Base-by-base conservation (phyloP, 2,888 invertebrate species). In the Anagyrus pseudococci region DNA sequence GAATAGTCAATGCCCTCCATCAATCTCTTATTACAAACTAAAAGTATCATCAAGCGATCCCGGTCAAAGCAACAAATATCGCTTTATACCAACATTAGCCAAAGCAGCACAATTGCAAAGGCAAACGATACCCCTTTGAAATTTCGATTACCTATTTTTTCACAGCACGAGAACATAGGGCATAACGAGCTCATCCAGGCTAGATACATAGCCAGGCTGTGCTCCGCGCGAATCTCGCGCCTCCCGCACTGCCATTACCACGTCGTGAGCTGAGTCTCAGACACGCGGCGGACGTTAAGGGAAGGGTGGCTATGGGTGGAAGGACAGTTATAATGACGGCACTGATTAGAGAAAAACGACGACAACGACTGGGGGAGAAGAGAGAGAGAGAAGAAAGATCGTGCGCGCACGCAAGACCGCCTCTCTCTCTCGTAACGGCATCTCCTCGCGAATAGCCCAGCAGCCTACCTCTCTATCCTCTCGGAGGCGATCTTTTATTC, bases 321-420 rank as follows among this genome's bases (percentile, higher is more conserved):
- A 66, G 37, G 71, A 71, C 72, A 72, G 72, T 72, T 72, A 72
- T 62, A 70, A 70, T 55, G 65, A 47, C 13, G 17, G 58, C 22
- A 47, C 20, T 29, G 8, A 25, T 41, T 46, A 37, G 50, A 41
- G 22, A 47, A 25, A 37, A 37, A 37, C 33, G 33, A n/a, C 33
- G 33, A 37, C 13, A 15, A 13, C 15, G 13, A 15, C 33, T 8
- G 4, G 33, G 33, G 13, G n/a, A n/a, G n/a, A 29, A 41, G 37
- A 53, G 22, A 23, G 22, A 37, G 20, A 15, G n/a, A 29, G 19
- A 22, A 52, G 62, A 58, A 41, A 47, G n/a, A 17, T 50, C 53
- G 40, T 8, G 57, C 54, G 56, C 49, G 50, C 15, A 7, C 46
- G n/a, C 54, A 15, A 26, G 33, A 20, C 19, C 33, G 15, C 2